Base-by-base conservation (phyloP, 2,888 invertebrate genomes). In the Nasonovia ribisnigri region DNA sequence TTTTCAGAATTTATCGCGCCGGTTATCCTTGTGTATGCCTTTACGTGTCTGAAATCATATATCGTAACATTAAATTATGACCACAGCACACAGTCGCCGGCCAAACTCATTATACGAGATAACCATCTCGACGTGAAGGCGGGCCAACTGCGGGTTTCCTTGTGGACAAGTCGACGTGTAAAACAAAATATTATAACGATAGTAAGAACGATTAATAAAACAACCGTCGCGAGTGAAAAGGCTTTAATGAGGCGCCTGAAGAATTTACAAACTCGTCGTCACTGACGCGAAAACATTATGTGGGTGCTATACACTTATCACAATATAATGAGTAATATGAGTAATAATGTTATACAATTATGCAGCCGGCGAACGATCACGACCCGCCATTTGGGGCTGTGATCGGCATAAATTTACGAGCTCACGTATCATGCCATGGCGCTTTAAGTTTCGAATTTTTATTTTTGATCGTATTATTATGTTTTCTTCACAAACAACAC, bases 21-120 rank as follows among this genome's bases (percentile, higher is more conserved):
- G 60, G 11, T 88, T 60, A 89, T 60, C 60, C 89, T 46, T 43
- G 89, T 60, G 26, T 26, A 11, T 36, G 26, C 26, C 24, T 60
- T 46, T 46, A 89, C 89, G 89, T 89, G 60, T 89, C 54, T 48
- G 29, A 89, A 89, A 46, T 89, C 36, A 13, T 26, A 13, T 57
- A 26, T 57, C 20, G 24, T 54, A 54, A 57, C 26, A 57, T 57
- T 57, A 57, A 6, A 57, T 57, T 57, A 57, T 43, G 29, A 42
- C 57, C 36, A 36, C 67, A 8, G 5, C 67, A 67, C 67, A 20
- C 77, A 36, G 77, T 77, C 20, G 8, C 20, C 36, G 77, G 77
- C 77, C 77, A 77, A 77, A 77, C 77, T 77, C 36, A 77, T 77
- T 77, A 77, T 77, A 20, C 88, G 88, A 88, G 88, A 88, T 88